phyloP scores from a whole-genome alignment of 2,113 vertebrate species.

The Gorsachius goisagi region DNA sequence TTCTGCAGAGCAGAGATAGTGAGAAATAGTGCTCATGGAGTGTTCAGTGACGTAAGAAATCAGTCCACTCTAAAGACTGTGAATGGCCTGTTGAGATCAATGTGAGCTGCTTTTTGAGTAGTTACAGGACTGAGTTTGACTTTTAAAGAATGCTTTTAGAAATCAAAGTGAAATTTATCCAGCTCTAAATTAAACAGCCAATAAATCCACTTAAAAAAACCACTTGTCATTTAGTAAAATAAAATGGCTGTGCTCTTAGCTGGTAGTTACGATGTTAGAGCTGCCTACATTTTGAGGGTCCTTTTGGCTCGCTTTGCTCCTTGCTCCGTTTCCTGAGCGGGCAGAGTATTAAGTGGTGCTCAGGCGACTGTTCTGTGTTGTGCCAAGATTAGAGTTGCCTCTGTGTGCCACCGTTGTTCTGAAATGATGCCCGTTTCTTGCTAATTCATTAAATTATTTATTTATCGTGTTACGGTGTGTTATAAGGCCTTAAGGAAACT shows the following conservation, averaged over 20 bases:
- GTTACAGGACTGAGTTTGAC: neutral
- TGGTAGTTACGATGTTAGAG: neutral
- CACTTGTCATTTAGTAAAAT: neutral
- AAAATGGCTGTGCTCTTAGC: neutral
- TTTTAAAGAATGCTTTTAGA: neutral
- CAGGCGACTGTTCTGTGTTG: neutral
- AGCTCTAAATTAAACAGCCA: neutral
- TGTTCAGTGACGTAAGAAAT: neutral
- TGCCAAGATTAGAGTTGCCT: neutral
- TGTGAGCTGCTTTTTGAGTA: neutral
- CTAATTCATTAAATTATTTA: neutral
- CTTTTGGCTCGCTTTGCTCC: neutral
- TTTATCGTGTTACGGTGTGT: neutral
- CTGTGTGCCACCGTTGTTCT: neutral
- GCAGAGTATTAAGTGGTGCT: neutral
- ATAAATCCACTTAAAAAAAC: neutral
- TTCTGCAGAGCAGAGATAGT: neutral
- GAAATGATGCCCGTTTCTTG: neutral
- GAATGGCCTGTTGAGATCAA: neutral
- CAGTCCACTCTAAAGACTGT: neutral
- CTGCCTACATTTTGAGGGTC: neutral
- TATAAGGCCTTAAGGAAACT: neutral
- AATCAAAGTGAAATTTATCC: neutral
- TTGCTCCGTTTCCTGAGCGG: neutral
- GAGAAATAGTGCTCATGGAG: neutral